These are phyloP conservation scores for Bovichtus diacanthus DNA, from an alignment of 2,797 vertebrate species.

Conservation along the genomic window DNA sequence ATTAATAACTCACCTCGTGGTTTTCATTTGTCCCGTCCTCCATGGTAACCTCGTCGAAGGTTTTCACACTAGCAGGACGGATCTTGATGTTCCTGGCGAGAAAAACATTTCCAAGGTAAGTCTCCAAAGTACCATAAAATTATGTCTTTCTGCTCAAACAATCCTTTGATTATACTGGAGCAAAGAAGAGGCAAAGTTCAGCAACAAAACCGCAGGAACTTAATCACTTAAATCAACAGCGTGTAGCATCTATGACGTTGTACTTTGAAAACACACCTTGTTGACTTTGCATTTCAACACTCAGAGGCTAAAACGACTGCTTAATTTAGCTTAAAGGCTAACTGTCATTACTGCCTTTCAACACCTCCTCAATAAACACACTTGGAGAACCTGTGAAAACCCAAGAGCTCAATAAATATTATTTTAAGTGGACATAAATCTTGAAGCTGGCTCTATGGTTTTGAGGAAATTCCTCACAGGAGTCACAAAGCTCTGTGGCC, in stretches of 20 bases:
- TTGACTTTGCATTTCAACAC: constrained; percentile 73
- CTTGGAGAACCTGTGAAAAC: constrained; percentile 77
- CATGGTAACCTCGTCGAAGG: constrained; percentile 91
- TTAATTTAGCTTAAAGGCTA: constrained; percentile 72
- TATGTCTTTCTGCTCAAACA: constrained; percentile 28
- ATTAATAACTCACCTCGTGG: constrained; percentile 84
- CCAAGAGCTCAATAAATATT: constrained; percentile 81
- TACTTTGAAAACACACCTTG: constrained; percentile 65
- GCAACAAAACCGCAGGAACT: constrained; percentile 63
- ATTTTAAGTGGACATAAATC: constrained; percentile 80
- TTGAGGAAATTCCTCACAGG: constrained; percentile 77
- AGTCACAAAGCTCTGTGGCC: constrained; percentile 55
- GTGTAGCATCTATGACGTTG: constrained; percentile 53
- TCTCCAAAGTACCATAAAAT: constrained; percentile 24
- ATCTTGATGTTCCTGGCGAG: constrained; percentile 87
- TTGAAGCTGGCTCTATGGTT: constrained; percentile 62
- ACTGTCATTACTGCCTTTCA: constrained; percentile 79
- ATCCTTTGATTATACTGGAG: constrained; percentile 36
- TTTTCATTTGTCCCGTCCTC: constrained; percentile 84
- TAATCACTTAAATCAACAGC: constrained; percentile 65
- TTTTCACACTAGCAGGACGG: constrained; percentile 91
- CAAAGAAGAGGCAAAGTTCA: constrained; percentile 46
- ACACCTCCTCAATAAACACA: constrained; percentile 78
- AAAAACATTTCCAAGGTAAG: constrained; percentile 59
- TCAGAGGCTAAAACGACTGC: constrained; percentile 59